Percentiles rank a stretch among this genome's conserved stretches.
Conservation (phyloP, 2,888 invertebrate genomes). For the Hydroisotoma schaefferi region DNA sequence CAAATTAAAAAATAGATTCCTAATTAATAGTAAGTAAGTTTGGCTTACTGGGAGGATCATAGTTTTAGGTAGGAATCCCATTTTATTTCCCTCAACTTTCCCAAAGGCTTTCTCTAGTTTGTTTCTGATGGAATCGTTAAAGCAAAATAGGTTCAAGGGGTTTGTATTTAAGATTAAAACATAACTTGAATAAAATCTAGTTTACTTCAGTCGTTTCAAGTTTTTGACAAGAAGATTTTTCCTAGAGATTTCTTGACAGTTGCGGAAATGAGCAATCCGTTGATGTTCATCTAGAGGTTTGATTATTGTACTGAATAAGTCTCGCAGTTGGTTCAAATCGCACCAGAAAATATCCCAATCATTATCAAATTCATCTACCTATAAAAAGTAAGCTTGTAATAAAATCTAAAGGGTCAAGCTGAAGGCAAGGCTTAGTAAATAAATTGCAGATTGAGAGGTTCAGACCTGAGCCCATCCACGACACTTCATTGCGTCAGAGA, state of each 20-base stretch:
- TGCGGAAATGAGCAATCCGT: constrained; percentile 60
- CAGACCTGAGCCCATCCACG: constrained; percentile 43
- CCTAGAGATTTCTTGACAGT: constrained; percentile 61
- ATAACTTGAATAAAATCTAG: neutral
- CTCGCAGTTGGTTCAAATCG: constrained; percentile 58
- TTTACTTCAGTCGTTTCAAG: constrained; percentile 55
- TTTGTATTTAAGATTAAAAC: neutral
- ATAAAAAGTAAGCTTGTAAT: neutral
- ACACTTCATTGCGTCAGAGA: constrained; percentile 42
- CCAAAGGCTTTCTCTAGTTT: constrained; percentile 40
- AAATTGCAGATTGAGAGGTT: too few species aligned
- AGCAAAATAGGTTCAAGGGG: neutral
- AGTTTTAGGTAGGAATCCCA: constrained; percentile 60
- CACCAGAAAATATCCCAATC: constrained; percentile 63
- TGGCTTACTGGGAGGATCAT: constrained; percentile 59
- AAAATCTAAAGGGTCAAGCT: too few species aligned
- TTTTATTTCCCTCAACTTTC: constrained; percentile 54
- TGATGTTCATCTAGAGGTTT: constrained; percentile 56
- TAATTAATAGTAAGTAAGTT: neutral
- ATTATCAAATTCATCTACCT: constrained; percentile 52
- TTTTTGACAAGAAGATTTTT: constrained; percentile 61
- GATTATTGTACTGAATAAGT: constrained; percentile 50
- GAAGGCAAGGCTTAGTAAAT: too few species aligned
- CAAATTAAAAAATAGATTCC: constrained; percentile 17
- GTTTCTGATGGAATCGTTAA: constrained; percentile 21